Base-by-base conservation (phyloP, 1,140 invertebrate species). In the Brachionus asplanchnoidis region DNA sequence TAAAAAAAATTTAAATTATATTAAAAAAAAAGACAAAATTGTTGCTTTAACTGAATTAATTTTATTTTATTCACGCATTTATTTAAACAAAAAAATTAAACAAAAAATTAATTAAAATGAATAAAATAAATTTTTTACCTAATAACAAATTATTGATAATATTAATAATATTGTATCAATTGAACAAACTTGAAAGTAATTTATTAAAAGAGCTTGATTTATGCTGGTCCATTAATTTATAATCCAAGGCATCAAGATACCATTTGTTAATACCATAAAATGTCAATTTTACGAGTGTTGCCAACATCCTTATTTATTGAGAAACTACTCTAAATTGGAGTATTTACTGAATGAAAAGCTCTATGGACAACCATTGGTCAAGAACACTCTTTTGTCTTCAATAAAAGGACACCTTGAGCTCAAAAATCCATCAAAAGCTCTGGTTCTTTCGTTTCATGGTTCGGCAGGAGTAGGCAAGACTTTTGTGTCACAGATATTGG, bases 401-500 rank as follows among this genome's bases (percentile, higher is more conserved):
- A 50, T 84, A 11, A 84, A 68, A 40, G 26, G 12, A 3, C 82
- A 84, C 70, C 26, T 46, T 23, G 53, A 84, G 17, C 28, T 68
- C 7, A 60, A 70, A 68, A 60, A 84, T 84, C 84, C 84, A 14
- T 9, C 12, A 0, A 89, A 89, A 86, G 88, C 89, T 12, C 85
- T 90, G 0, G 88, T 86, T 7, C 82, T 90, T 0, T 89, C 89
- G n/a, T 89, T 90, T 73, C 89, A 90, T 86, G 89, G 89, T 1
- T 87, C 87, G 14, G 89, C 89, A 17, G 89, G 89, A 1, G 88
- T 87, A n/a, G 95, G 95, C 0, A 97, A 97, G 88, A 97, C 94
- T 88, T 95, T 93, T 92, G 93, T 95, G 11, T 90, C 93, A 14
- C 92, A 92, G 78, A 92, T 96, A 87, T 94, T 98, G 85, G 94